These are phyloP conservation scores for Papio anubis DNA, from an alignment of 2,113 vertebrate species.

Conservation along the genomic window DNA sequence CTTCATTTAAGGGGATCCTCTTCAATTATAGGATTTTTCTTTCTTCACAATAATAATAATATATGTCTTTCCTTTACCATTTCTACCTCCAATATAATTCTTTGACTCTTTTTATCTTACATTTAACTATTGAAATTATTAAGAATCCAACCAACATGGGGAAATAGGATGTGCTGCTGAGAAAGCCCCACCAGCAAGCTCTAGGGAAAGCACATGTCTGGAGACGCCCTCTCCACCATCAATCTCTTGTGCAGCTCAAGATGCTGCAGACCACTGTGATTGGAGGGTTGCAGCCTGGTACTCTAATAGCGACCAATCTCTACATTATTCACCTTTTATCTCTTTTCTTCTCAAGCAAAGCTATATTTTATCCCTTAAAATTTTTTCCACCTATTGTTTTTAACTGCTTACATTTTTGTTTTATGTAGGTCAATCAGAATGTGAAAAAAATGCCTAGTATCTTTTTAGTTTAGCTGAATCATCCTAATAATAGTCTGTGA, in stretches of 20 bases:
- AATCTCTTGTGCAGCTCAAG: neutral
- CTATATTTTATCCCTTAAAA: neutral
- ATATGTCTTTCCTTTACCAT: neutral
- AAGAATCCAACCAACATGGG: neutral
- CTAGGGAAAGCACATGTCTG: neutral
- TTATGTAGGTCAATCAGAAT: neutral
- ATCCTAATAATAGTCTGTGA: neutral
- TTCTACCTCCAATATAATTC: neutral
- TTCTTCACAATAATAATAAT: neutral
- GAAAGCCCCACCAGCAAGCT: neutral
- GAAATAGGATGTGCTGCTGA: neutral
- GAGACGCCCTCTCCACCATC: neutral
- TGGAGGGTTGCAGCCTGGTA: accelerated
- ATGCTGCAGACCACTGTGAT: accelerated
- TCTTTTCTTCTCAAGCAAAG: neutral
- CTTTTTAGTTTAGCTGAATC: neutral
- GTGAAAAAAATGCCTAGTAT: neutral
- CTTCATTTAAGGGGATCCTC: neutral
- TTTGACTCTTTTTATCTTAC: neutral
- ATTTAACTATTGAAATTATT: neutral
- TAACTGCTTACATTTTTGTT: neutral
- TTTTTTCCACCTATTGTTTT: neutral
- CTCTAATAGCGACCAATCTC: neutral
- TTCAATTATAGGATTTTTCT: neutral
- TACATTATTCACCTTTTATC: neutral